Percentiles rank a stretch among this genome's conserved stretches.
These are phyloP conservation scores for Heterodera schachtii DNA, from an alignment of 1,140 invertebrate genomes.

Conservation along the genomic window DNA sequence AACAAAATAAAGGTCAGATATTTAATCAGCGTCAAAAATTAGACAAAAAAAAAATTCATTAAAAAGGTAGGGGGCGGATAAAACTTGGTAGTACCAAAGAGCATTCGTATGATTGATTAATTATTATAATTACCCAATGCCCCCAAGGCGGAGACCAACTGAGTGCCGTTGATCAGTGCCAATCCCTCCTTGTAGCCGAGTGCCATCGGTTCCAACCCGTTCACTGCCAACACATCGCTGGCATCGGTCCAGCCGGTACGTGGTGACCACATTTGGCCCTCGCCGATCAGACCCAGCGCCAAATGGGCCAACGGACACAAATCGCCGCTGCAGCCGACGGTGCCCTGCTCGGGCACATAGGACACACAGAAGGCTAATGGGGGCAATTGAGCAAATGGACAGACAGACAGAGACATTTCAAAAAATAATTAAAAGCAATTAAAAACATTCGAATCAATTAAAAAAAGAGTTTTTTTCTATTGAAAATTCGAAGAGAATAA, in stretches of 20 bases:
- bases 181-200: constrained; percentile 76
- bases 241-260: constrained; percentile 76
- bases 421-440: neutral
- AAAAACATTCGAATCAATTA: neutral
- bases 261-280: constrained; percentile 79
- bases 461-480: no score
- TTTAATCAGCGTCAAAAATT: no score
- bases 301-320: constrained; percentile 76
- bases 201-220: constrained; percentile 72
- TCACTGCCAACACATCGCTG: constrained; percentile 70
- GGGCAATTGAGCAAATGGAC: no score
- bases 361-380: constrained; percentile 73
- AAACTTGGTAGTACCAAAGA: no score
- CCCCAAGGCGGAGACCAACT: constrained; percentile 76
- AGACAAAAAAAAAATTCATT: no score
- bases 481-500: neutral
- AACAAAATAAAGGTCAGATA: no score
- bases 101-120: no score
- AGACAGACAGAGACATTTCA: no score
- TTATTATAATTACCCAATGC: constrained; percentile 69
- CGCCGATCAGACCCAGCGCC: constrained; percentile 73
- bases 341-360: constrained; percentile 77
- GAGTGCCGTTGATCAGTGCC: constrained; percentile 78
- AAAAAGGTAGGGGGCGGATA: no score
- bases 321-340: constrained; percentile 77